Evolutionary conservation across 1,140 invertebrate genomes (phyloP).

Genomic region (Drosophila auraria): DNA sequence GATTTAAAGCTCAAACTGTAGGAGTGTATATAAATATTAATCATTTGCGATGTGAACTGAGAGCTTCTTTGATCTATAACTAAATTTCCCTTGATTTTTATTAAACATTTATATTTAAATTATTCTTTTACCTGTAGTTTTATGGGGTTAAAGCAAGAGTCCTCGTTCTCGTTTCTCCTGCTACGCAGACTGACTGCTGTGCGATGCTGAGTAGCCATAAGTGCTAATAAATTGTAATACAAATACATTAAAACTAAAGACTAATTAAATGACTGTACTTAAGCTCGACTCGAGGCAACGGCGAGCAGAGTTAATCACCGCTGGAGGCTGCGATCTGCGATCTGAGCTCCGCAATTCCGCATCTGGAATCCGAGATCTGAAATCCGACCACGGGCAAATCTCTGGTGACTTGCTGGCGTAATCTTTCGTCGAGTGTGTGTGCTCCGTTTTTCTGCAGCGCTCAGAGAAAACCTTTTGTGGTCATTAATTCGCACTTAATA

Average conservation of each 20-base stretch:
- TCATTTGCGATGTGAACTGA: too few relatives aligned
- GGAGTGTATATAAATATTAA: too few relatives aligned
- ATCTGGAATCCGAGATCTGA: constrained; percentile 33
- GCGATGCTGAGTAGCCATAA: constrained; percentile 51
- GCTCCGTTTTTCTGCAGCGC: constrained; percentile 35
- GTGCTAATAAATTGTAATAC: constrained; percentile 83
- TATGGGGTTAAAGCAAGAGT: constrained; percentile 32
- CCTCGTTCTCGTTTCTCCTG: constrained; percentile 35
- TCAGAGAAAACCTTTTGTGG: constrained; percentile 73
- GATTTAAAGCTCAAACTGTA: not conserved
- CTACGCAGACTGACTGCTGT: constrained; percentile 26
- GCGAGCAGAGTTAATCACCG: constrained; percentile 67
- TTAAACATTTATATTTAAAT: not conserved
- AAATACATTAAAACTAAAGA: constrained; percentile 83
- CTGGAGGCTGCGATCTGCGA: constrained; percentile 44
- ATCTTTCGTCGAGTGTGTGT: constrained; percentile 48
- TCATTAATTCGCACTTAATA: constrained; percentile 84
- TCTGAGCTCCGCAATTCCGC: constrained; percentile 6
- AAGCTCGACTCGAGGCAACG: constrained; percentile 54
- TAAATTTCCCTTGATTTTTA: not conserved
- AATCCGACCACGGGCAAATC: constrained; percentile 38
- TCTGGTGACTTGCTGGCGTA: constrained; percentile 58
- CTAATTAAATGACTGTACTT: constrained; percentile 83
- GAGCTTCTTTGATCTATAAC: not conserved
- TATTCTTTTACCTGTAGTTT: not conserved